phyloP scores from a whole-genome alignment of 2,888 invertebrate genomes.

The Drosophila imparisetae region DNA sequence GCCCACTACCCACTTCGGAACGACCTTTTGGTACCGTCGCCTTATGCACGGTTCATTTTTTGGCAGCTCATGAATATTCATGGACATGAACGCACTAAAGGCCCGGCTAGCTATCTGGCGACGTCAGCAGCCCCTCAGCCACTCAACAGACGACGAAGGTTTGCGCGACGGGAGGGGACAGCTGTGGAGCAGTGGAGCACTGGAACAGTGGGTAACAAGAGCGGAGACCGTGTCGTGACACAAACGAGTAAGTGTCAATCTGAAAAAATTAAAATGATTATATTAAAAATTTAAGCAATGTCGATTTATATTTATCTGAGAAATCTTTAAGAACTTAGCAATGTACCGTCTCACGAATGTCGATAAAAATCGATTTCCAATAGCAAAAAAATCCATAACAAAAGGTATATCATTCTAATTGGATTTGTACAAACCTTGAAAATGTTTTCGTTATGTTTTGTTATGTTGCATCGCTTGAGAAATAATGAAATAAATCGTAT shows the following conservation, averaged over 20 bases:
- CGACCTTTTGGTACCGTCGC: slow-evolving; percentile 35
- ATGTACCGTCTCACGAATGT: neutral
- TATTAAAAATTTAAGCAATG: neutral
- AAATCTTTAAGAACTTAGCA: neutral
- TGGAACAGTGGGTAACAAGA: neutral
- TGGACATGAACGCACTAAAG: slow-evolving; percentile 81
- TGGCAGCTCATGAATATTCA: slow-evolving; percentile 83
- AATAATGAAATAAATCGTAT: no score
- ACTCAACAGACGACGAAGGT: neutral
- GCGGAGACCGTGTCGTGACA: neutral
- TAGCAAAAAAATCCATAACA: neutral
- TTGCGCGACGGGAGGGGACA: neutral
- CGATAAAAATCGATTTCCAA: neutral
- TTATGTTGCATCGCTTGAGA: no score
- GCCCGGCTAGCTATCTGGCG: slow-evolving; percentile 50
- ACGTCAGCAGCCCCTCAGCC: slow-evolving; percentile 39
- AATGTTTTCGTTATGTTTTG: no score
- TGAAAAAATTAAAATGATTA: neutral
- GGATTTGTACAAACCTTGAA: neutral
- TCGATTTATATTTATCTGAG: no score
- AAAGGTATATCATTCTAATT: neutral
- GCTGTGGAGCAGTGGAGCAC: slow-evolving; percentile 4
- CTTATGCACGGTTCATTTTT: slow-evolving; percentile 68
- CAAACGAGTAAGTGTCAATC: neutral
- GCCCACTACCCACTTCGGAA: slow-evolving; percentile 3